These are phyloP conservation scores for Pachyseris speciosa DNA, from an alignment of 64 coral and sea anemone genomes.

Conservation along the genomic window DNA sequence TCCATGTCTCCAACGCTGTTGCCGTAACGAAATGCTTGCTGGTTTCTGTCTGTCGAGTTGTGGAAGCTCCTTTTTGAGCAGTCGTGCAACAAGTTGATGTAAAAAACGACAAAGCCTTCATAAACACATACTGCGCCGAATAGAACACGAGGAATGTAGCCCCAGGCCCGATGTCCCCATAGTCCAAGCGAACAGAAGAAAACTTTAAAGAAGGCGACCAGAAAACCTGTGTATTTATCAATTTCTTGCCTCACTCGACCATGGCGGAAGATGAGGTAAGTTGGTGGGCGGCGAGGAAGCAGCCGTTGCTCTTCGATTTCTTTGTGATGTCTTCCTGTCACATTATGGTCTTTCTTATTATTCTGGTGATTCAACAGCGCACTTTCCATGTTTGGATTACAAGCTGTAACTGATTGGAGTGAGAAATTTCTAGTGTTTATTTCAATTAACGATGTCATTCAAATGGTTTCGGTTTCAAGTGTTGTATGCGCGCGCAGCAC, in stretches of 20 bases:
- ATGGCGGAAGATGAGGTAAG: neutral
- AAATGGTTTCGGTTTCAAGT: too few relatives aligned
- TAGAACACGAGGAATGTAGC: slow-evolving; percentile 3
- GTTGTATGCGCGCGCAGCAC: too few relatives aligned
- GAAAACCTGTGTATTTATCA: neutral
- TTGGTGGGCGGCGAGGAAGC: neutral
- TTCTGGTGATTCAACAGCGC: too few relatives aligned
- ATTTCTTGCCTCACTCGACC: neutral
- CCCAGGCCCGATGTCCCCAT: slow-evolving; percentile 39
- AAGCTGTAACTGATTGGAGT: too few relatives aligned
- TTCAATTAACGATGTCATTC: too few relatives aligned
- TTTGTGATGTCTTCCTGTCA: too few relatives aligned
- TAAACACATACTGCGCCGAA: slow-evolving; percentile 19
- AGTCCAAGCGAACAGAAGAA: slow-evolving; percentile 28
- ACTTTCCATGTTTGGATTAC: too few relatives aligned
- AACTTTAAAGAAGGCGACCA: neutral
- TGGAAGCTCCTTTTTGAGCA: slow-evolving; percentile 64
- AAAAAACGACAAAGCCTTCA: slow-evolving; percentile 48
- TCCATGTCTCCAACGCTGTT: too few relatives aligned
- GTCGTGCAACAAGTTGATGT: slow-evolving; percentile 45
- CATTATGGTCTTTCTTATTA: too few relatives aligned
- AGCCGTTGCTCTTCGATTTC: neutral
- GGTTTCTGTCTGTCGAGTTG: slow-evolving; percentile 49
- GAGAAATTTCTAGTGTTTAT: too few relatives aligned
- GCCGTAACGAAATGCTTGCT: too few relatives aligned